phyloP scores from a whole-genome alignment of 2,797 vertebrate genomes.

The Phyllotis vaccarum region DNA sequence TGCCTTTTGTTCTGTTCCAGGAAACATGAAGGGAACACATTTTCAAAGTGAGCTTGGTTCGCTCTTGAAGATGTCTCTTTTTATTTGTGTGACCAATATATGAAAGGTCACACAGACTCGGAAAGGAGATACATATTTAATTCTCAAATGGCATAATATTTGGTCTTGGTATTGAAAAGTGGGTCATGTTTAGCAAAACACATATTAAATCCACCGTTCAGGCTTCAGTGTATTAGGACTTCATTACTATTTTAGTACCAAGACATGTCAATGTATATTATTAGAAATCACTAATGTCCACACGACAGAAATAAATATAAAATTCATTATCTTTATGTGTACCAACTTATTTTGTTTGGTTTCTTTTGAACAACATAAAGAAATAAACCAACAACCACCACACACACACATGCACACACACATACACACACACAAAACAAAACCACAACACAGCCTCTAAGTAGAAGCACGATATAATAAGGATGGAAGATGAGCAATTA shows the following conservation, averaged over 20 bases:
- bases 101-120: slow-evolving; percentile 2
- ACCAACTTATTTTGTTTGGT: slow-evolving; percentile 14
- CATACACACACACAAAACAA: neutral
- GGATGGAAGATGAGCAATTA: neutral
- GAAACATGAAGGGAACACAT: slow-evolving; percentile 59
- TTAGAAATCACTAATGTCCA: slow-evolving; percentile 9
- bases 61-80: slow-evolving; percentile 45
- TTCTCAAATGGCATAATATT: slow-evolving; percentile 20
- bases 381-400: neutral
- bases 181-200: slow-evolving; percentile 45
- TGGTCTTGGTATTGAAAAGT: neutral
- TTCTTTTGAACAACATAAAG: slow-evolving; percentile 38
- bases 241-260: neutral
- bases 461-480: neutral
- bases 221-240: neutral
- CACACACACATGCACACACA: neutral
- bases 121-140: slow-evolving; percentile 29
- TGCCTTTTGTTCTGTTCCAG: slow-evolving; percentile 77
- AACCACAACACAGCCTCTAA: neutral
- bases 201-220: neutral
- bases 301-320: neutral
- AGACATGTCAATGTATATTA: neutral
- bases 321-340: neutral
- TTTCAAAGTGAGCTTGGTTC: slow-evolving; percentile 8
- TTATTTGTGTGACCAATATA: slow-evolving; percentile 14